Evolutionary conservation across 2,113 vertebrate genomes (phyloP).

Genomic region (Zosterops japonicus): DNA sequence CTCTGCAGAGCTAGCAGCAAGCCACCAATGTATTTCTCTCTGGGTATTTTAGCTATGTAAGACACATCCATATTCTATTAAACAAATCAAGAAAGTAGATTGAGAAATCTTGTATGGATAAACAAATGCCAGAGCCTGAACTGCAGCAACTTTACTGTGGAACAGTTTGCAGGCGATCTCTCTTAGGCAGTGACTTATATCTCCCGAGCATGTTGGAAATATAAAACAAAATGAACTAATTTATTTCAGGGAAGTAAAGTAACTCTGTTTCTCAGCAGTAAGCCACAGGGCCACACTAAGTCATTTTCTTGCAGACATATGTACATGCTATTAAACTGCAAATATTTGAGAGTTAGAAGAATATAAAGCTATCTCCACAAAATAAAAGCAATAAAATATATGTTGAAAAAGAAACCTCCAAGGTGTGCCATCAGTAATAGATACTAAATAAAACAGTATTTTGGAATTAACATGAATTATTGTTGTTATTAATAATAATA

Average conservation of each 20-base stretch:
- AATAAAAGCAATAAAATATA: background rate
- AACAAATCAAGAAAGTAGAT: background rate
- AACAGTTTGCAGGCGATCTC: background rate
- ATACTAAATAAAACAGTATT: background rate
- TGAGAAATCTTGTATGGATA: background rate
- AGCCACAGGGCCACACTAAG: background rate
- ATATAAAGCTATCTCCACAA: background rate
- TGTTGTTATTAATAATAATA: background rate
- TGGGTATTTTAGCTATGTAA: background rate
- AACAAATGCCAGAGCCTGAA: background rate
- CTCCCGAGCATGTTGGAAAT: background rate
- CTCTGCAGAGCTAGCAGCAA: background rate
- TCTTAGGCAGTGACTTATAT: background rate
- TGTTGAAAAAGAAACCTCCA: background rate
- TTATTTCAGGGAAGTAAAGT: constrained; percentile 11
- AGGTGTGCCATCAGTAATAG: background rate
- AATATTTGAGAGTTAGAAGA: background rate
- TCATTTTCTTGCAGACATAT: background rate
- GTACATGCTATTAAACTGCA: background rate
- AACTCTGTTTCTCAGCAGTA: background rate
- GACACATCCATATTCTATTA: background rate
- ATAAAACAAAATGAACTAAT: constrained; percentile 26
- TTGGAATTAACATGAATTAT: background rate
- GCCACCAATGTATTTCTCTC: background rate
- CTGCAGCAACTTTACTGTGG: background rate